A percentile compares a stretch with the other conserved stretches of the same genome.
Conservation (phyloP, 92 coral and sea anemone genomes). For the Palythoa caribaeorum region DNA sequence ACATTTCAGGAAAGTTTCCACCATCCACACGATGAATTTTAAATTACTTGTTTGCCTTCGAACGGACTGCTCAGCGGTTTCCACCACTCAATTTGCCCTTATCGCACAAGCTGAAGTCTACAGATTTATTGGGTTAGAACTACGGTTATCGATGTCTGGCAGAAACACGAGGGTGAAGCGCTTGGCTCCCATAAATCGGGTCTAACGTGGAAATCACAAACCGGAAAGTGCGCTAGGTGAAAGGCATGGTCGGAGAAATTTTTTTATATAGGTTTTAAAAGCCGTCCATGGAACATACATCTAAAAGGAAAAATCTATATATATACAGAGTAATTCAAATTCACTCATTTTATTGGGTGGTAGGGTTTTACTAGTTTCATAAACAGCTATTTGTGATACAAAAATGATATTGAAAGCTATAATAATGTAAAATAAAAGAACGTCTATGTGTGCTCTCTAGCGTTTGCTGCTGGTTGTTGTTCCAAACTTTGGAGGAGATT, state of each 20-base stretch:
- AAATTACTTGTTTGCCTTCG: background rate
- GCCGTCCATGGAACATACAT: background rate
- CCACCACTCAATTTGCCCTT: background rate
- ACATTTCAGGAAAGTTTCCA: constrained; percentile 25
- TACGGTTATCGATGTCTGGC: background rate
- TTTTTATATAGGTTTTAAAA: background rate
- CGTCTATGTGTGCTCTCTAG: background rate
- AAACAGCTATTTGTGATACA: background rate
- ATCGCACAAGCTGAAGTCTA: background rate
- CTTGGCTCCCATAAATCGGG: background rate
- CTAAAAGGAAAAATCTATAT: background rate
- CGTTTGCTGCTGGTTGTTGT: no score
- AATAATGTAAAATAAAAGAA: background rate
- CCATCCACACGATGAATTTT: constrained; percentile 44
- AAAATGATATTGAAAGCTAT: background rate
- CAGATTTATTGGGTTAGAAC: background rate
- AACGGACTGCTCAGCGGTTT: background rate
- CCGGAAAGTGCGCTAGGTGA: background rate
- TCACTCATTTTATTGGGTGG: background rate
- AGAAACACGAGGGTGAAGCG: background rate
- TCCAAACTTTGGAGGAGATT: no score
- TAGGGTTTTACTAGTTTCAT: background rate
- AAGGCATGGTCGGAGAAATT: background rate
- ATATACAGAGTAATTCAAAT: background rate
- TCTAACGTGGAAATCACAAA: background rate